A percentile compares a stretch with the other conserved stretches of the same genome.
Evolutionary conservation across 2,888 invertebrate genomes (phyloP).

Genomic region (Sympetrum striolatum): DNA sequence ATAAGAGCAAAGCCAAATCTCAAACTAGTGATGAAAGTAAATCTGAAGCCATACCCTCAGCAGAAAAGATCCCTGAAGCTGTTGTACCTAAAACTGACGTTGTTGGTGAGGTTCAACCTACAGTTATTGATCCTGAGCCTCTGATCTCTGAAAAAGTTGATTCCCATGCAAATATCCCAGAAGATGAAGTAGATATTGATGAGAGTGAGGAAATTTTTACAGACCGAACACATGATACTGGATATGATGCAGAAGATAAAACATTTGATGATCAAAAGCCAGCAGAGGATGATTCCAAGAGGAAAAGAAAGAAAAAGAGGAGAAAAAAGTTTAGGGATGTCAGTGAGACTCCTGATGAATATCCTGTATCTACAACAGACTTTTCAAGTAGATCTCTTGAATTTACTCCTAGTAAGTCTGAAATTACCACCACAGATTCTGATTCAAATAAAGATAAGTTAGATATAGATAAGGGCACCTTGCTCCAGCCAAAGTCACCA

Average conservation of each 20-base stretch:
- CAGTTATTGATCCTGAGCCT: neutral
- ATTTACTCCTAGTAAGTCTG: neutral
- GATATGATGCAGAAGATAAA: conserved; percentile 77
- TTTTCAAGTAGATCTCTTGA: neutral
- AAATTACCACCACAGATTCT: neutral
- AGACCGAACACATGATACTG: conserved; percentile 65
- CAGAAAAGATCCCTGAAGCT: neutral
- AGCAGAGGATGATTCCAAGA: conserved; percentile 60
- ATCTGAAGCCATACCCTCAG: neutral
- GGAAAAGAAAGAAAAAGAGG: conserved; percentile 62
- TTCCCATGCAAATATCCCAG: neutral
- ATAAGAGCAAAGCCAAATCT: neutral
- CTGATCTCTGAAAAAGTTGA: neutral
- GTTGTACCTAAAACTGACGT: neutral
- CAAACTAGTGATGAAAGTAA: neutral
- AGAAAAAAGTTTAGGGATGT: conserved; percentile 62
- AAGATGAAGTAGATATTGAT: neutral
- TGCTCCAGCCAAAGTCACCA: neutral
- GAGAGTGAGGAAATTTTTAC: conserved; percentile 55
- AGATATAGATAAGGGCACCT: neutral
- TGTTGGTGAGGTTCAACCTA: neutral
- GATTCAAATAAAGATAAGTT: neutral
- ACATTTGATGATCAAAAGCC: conserved; percentile 64
- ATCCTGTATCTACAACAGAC: conserved; percentile 10
- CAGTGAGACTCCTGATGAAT: conserved; percentile 59